Evolutionary conservation across 2,888 invertebrate genomes (phyloP), one percentile per base, ranked within the genome.

Genomic region (Plagodis dolabraria): DNA sequence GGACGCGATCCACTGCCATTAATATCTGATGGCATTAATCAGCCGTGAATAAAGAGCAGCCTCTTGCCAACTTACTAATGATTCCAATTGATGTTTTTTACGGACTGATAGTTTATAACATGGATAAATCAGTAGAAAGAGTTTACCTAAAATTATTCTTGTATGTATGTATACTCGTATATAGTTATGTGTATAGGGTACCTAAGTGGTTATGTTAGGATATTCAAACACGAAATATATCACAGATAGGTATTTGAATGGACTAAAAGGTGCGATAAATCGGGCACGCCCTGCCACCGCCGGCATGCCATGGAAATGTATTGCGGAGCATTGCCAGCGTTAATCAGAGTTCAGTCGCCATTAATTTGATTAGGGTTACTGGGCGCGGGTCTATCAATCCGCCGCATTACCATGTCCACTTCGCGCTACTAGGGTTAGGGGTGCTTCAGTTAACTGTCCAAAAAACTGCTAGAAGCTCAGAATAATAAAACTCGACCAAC

Each of bases 291-390:
- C 67, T 65, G 63, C 56, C 69, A 69, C 66, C 47, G 70, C 67
- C 50, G 57, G 22, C 22, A 4, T 68, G 73, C 82, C 84, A 83
- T 87, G 87, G 85, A 87, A 90, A 90, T 87, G 84, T 88, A 89
- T 88, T 77, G 79, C 77, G 73, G 72, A 72, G 74, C 72, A 51
- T 47, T 74, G 71, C 75, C 71, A 76, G 86, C 82, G 91, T 92
- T 92, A 92, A 92, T 92, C 92, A 92, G 88, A 83, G 89, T 85
- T 86, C 85, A 85, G 86, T 82, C 82, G 83, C 89, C 89, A 92
- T 92, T 91, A 89, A 89, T 92, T 92, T 92, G 91, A 92, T 92
- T 92, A 92, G 92, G 92, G 92, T 92, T 92, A 92, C 85, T 92
- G 89, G 92, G 91, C 87, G 90, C 83, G 87, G 91, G 87, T 67